These are phyloP conservation scores for Gila robusta DNA, from an alignment of 2,797 vertebrate genomes.

Conservation along the genomic window DNA sequence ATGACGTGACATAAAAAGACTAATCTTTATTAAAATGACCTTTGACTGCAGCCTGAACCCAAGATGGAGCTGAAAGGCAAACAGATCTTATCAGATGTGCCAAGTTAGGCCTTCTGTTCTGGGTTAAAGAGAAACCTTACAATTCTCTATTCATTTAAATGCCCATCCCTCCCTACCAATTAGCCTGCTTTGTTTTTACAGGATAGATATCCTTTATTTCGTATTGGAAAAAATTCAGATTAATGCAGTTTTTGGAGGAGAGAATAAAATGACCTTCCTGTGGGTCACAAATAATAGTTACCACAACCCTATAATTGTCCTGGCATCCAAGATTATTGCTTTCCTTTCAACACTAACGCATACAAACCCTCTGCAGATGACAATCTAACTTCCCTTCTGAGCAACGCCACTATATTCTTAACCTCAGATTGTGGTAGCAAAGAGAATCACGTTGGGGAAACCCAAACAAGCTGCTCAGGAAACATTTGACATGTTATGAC, in stretches of 20 bases:
- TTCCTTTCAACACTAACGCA: slow-evolving; percentile 73
- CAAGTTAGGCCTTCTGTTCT: slow-evolving; percentile 26
- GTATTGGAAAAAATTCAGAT: slow-evolving; percentile 45
- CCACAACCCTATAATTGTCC: slow-evolving; percentile 67
- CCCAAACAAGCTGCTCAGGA: slow-evolving; percentile 77
- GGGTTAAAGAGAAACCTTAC: slow-evolving; percentile 25
- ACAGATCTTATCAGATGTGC: slow-evolving; percentile 71
- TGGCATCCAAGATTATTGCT: slow-evolving; percentile 71
- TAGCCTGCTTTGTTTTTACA: slow-evolving; percentile 22
- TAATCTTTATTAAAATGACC: slow-evolving; percentile 78
- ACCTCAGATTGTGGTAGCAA: slow-evolving; percentile 60
- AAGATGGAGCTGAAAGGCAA: slow-evolving; percentile 64
- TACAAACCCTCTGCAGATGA: slow-evolving; percentile 76
- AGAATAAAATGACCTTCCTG: slow-evolving; percentile 62
- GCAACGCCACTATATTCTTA: slow-evolving; percentile 66
- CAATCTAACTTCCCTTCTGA: slow-evolving; percentile 75
- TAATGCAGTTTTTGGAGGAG: slow-evolving; percentile 56
- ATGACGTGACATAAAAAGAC: slow-evolving; percentile 71
- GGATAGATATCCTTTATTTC: slow-evolving; percentile 18
- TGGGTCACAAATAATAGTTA: slow-evolving; percentile 65
- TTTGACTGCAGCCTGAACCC: slow-evolving; percentile 62
- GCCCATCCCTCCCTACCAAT: slow-evolving; percentile 27
- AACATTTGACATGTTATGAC: slow-evolving; percentile 85
- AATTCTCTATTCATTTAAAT: slow-evolving; percentile 24
- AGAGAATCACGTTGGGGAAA: slow-evolving; percentile 71